These are phyloP conservation scores for Corydoras sp. DNA, from an alignment of 2,113 vertebrate genomes.

Conservation along the genomic window DNA sequence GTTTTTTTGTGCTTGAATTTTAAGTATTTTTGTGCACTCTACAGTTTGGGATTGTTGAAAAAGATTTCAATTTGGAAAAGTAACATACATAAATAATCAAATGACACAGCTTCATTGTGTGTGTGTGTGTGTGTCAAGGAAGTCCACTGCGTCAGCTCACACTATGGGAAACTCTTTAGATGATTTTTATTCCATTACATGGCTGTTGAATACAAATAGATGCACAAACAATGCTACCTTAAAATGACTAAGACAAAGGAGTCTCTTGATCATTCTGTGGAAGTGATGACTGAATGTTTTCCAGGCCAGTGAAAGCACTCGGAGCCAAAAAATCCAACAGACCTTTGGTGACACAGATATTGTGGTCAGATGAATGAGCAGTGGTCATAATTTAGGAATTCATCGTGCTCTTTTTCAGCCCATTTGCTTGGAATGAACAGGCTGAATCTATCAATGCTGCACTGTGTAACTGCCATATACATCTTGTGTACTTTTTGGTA, in stretches of 20 bases:
- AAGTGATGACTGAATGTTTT: conserved; percentile 30
- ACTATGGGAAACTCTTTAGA: conserved; percentile 17
- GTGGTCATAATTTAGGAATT: conserved; percentile 40
- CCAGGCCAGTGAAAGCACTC: conserved; percentile 18
- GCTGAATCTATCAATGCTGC: conserved; percentile 28
- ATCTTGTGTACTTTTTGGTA: no score
- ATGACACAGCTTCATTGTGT: conserved; percentile 29
- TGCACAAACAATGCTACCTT: conserved; percentile 7
- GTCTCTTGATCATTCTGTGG: conserved; percentile 18
- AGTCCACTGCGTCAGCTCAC: conserved; percentile 14
- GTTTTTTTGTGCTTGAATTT: no score
- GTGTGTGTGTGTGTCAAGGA: conserved; percentile 6
- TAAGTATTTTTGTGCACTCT: no score
- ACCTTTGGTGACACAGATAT: conserved; percentile 20
- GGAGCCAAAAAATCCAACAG: conserved; percentile 15
- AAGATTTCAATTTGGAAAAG: conserved; percentile 14
- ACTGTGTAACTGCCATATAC: conserved; percentile 20
- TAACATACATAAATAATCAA: conserved; percentile 11
- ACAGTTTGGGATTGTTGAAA: neutral
- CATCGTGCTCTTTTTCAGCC: conserved; percentile 22
- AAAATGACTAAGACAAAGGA: conserved; percentile 32
- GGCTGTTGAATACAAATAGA: conserved; percentile 3
- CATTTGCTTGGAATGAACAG: conserved; percentile 19
- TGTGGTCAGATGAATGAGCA: conserved; percentile 27
- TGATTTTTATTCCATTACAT: neutral